Base-by-base conservation (phyloP, 2,888 invertebrate species). In the Lasioglossum malachurum region DNA sequence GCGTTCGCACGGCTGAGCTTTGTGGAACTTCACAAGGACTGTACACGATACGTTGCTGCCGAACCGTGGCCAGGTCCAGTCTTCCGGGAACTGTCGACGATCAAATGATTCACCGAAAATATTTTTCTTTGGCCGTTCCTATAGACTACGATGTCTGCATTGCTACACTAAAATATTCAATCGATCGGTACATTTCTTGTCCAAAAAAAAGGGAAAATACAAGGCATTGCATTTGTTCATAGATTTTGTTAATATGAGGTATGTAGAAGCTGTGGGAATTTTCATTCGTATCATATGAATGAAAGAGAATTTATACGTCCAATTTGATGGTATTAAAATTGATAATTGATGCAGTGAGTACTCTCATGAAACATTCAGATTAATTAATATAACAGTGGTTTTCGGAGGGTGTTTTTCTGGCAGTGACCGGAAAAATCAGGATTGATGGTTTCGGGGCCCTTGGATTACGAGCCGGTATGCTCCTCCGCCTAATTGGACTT, bases 11-110 rank as follows among this genome's bases (percentile, higher is more conserved):
- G 89, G 89, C 83, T 83, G 76, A 89, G 80, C 77, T 49, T 76
- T 74, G 89, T 90, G 88, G 87, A 88, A 87, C 90, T 92, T 89
- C 90, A 89, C 84, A 85, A 88, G 85, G 81, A 74, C 86, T 82
- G 75, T 74, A 81, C 87, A 81, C 60, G 41, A 53, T 41, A 77
- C 46, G 75, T 41, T 80, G 78, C 84, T 76, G 74, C 75, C n/a
- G 60, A 76, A 64, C 10, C 80, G 67, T 14, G 49, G 12, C 23
- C 10, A 2, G 10, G 3, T 35, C 57, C 31, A 41, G 41, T 23
- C 49, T 53, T 75, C 64, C 46, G 53, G 7, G 67, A 67, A 67
- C 31, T 7, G 27, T 74, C 31, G n/a, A 31, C 19, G 2, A 60
- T 75, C 57, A 31, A 44, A 76, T 67, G 38, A 31, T 23, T 19